Conservation (phyloP, 2,797 vertebrate species). For the Hafferia zeledoni region DNA sequence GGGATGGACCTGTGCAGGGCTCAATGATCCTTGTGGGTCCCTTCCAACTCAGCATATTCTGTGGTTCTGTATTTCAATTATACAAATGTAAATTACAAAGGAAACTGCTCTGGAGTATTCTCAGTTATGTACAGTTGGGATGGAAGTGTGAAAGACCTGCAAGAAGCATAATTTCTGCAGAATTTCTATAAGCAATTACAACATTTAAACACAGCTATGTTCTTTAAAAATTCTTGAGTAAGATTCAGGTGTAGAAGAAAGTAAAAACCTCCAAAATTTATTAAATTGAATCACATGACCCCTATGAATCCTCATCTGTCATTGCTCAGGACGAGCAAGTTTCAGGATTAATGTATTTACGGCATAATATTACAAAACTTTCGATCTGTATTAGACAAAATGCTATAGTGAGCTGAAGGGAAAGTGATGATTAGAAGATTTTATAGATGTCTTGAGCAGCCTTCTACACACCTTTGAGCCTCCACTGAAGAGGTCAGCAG, state of each 20-base stretch:
- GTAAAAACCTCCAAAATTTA: neutral
- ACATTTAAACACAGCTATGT: neutral
- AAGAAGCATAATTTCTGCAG: neutral
- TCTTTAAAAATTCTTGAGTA: neutral
- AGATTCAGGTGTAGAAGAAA: neutral
- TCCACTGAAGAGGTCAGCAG: neutral
- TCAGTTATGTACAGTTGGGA: neutral
- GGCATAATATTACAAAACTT: neutral
- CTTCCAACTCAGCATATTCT: neutral
- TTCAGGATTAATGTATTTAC: neutral
- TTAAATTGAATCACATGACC: neutral
- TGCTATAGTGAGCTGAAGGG: neutral
- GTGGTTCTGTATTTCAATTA: neutral
- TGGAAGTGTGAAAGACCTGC: neutral
- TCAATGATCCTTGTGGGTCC: neutral
- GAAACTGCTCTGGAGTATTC: neutral
- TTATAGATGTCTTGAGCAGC: neutral
- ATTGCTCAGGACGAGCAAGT: neutral
- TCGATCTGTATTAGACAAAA: neutral
- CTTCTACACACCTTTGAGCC: neutral
- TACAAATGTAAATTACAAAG: neutral
- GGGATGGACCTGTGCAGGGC: neutral
- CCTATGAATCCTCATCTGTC: neutral
- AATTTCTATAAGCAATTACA: neutral
- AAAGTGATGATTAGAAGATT: neutral